Evolutionary conservation across 2,113 vertebrate species (phyloP), one percentile per base, ranked within the genome.

Genomic region (Galemys pyrenaicus): DNA sequence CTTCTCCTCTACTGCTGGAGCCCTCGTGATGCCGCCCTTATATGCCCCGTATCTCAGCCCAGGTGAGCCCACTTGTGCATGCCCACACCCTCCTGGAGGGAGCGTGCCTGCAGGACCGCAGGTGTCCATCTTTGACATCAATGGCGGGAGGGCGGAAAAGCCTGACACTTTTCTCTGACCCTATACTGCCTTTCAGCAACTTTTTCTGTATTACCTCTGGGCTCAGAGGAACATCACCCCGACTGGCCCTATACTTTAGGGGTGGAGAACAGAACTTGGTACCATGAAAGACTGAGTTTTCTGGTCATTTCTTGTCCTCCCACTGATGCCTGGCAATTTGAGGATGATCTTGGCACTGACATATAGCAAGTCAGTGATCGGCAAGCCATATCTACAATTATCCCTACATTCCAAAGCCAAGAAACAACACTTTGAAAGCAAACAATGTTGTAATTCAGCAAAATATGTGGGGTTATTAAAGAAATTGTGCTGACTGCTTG

Each of bases 391-490:
- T 49, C 77, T 80, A 81, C 80, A 95, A 94, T 95, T 96, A 96
- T 67, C 87, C 19, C 56, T 81, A 24, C 8, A 87, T 96, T 41
- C 71, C 49, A 62, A 77, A 93, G 92, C 96, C 93, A 96, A 96
- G 95, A 92, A 83, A 89, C 87, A 84, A 70, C 92, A 93, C 89
- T 86, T 9, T 80, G 89, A 95, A 92, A 83, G 95, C 93, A 97
- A 96, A 95, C 71, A 84, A 91, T 62, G 58, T 60, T 96, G 11
- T 62, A 67, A 77, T 93, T 97, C 86, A 74, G 75, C 58, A 87
- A 67, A 81, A 73, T 75, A 84, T 2, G 87, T 28, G 60, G 46
- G 39, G 54, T 91, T 84, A 80, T 92, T 92, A 86, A 92, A 81
- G 44, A 94, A 73, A 85, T 56, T 93, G 88, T 95, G 95, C 80